phyloP scores from a whole-genome alignment of 2,888 invertebrate genomes.

The Nesidiocoris tenuis region DNA sequence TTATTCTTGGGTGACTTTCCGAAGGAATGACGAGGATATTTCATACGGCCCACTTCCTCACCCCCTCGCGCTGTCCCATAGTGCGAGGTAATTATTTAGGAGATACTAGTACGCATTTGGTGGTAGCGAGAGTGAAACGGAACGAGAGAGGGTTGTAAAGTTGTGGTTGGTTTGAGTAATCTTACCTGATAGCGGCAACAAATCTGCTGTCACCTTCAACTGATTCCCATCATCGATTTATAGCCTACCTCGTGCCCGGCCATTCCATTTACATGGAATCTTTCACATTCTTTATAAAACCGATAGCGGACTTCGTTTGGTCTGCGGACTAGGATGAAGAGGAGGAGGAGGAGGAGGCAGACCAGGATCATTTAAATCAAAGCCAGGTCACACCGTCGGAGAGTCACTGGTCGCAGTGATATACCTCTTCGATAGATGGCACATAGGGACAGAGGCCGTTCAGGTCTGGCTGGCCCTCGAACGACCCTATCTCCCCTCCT shows the following conservation, averaged over 20 bases:
- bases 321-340: background rate
- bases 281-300: slow-evolving; percentile 43
- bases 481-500: slow-evolving; percentile 18
- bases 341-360: background rate
- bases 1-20: slow-evolving; percentile 41
- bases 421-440: background rate
- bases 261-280: slow-evolving; percentile 44
- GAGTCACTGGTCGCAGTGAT: background rate
- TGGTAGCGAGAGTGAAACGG: background rate
- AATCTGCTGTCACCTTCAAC: slow-evolving; percentile 44
- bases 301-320: slow-evolving; percentile 14
- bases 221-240: slow-evolving; percentile 45
- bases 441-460: background rate
- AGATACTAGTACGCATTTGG: background rate
- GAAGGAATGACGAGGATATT: slow-evolving; percentile 47
- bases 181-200: slow-evolving; percentile 43
- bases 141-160: slow-evolving; percentile 3
- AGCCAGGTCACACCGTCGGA: slow-evolving; percentile 39
- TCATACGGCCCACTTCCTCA: slow-evolving; percentile 42
- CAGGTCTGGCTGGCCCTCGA: background rate
- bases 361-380: slow-evolving; percentile 42
- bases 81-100: slow-evolving; percentile 43
- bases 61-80: too few relatives aligned
- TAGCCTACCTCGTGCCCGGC: slow-evolving; percentile 32
- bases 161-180: slow-evolving; percentile 43